phyloP scores from a whole-genome alignment of 2,888 invertebrate genomes.

The Synanthedon myopaeformis region DNA sequence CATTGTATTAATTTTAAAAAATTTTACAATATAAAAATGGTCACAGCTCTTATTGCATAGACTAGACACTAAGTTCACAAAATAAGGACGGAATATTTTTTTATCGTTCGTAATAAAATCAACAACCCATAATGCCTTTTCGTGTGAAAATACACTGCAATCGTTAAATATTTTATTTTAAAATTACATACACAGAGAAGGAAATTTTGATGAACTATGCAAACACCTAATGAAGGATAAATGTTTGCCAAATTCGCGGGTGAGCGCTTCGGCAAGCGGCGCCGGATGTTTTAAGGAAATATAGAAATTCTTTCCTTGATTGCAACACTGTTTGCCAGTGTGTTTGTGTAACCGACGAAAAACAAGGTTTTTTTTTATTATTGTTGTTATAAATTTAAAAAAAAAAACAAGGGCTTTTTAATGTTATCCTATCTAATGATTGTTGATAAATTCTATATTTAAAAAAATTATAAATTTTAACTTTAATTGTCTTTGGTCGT shows the following conservation, averaged over 20 bases:
- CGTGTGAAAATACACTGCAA: neutral
- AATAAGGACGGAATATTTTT: too few species aligned
- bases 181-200: constrained; percentile 20
- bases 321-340: constrained; percentile 6
- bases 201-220: constrained; percentile 48
- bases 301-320: constrained; percentile 19
- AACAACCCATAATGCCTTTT: neutral
- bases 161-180: constrained; percentile 1
- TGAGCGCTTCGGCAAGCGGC: constrained; percentile 15
- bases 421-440: too few species aligned
- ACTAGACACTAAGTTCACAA: too few species aligned
- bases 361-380: too few species aligned
- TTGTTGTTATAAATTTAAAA: too few species aligned
- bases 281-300: constrained; percentile 17
- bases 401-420: too few species aligned
- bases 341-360: neutral
- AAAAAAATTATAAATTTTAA: too few species aligned
- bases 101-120: neutral
- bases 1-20: too few species aligned
- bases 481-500: too few species aligned
- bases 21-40: too few species aligned
- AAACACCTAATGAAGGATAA: constrained; percentile 61
- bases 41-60: too few species aligned
- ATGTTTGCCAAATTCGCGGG: constrained; percentile 52
- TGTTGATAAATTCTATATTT: too few species aligned